Base-by-base conservation (phyloP, 2,113 vertebrate genomes). In the Poeciliopsis retropinna region DNA sequence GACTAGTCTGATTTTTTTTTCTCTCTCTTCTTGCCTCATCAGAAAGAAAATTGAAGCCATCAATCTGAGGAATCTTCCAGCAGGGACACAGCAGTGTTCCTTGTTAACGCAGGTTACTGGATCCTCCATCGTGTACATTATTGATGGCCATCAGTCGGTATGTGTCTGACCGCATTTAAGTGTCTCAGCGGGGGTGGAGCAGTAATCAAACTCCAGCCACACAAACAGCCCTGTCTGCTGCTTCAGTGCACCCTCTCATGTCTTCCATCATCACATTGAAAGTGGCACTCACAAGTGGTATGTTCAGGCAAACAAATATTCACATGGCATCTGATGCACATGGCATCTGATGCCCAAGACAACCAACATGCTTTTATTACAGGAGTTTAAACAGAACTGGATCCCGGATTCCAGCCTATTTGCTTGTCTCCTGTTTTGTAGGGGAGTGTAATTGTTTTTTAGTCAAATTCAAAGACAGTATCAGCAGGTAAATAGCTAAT, bases 141-240 rank as follows among this genome's bases (percentile, higher is more conserved):
- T 94, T 94, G 92, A 94, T 94, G 90, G 72, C 76, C 82, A 72
- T 86, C 90, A 89, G 91, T 90, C 83, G 65, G 67, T 65, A 70
- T 73, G 74, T 73, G 85, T 90, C 92, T 85, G 92, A 92, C 90
- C 90, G 87, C 88, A 88, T 87, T 91, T 92, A 91, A 93, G 88
- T 75, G 81, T 90, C 92, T 86, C 90, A 77, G 90, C 86, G 69
- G 31, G 85, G 39, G 12, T 7, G 47, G 47, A 30, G 28, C 67
- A 65, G 61, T 84, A 79, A 93, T 92, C 90, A 91, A 91, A 89
- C 25, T 25, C 90, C 44, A 91, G 84, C 84, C 84, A 74, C 30
- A 78, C 85, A 83, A 80, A 82, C 81, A 60, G 70, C 70, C 25
- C 76, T 29, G 57, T 32, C 72, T 79, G 47, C 31, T 22, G 39